A percentile compares a stretch with the other conserved stretches of the same genome.
phyloP scores from a whole-genome alignment of 2,113 vertebrate species.

The Oryzias celebensis region DNA sequence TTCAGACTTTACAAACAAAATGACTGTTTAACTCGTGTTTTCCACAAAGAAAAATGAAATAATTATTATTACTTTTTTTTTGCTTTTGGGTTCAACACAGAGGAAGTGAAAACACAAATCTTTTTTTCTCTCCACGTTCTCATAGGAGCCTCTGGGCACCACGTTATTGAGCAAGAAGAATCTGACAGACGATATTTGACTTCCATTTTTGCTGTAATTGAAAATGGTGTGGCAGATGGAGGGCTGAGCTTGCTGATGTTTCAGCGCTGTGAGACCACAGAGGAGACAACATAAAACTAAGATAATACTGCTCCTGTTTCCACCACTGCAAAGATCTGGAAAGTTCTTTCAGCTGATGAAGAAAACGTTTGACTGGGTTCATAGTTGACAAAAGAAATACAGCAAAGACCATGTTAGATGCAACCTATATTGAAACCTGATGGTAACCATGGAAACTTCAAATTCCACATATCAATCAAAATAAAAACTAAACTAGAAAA shows the following conservation, averaged over 20 bases:
- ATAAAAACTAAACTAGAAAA: not conserved
- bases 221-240: conserved; percentile 23
- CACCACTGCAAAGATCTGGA: not conserved
- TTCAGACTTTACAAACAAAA: no score
- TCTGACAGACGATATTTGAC: conserved; percentile 25
- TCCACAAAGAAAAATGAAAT: no score
- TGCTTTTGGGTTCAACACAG: not conserved
- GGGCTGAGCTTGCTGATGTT: conserved; percentile 12
- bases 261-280: not conserved
- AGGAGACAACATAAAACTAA: conserved; percentile 11
- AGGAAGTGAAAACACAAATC: not conserved
- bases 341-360: not conserved
- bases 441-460: not conserved
- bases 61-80: not conserved
- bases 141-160: conserved; percentile 16
- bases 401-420: not conserved
- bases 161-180: conserved; percentile 25
- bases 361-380: no score
- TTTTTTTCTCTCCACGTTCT: not conserved
- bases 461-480: not conserved
- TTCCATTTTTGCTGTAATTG: conserved; percentile 32
- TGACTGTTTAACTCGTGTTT: no score
- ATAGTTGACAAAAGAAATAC: no score
- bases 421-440: not conserved
- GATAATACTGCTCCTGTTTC: conserved; percentile 11